Conservation (phyloP, 2,888 invertebrate species). For the Lochmaea capreae region DNA sequence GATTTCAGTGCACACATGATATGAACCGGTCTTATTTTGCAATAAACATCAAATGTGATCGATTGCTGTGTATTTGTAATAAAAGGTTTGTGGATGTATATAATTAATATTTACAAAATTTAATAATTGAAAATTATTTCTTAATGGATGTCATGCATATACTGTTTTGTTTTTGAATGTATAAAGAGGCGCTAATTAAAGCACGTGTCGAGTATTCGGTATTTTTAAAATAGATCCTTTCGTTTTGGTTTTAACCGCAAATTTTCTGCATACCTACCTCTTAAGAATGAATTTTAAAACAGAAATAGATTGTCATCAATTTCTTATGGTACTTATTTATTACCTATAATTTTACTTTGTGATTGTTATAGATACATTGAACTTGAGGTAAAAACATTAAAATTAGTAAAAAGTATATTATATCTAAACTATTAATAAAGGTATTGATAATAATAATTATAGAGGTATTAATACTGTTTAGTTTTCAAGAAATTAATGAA, state of each 20-base stretch:
- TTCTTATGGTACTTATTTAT: neutral
- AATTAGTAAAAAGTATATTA: neutral
- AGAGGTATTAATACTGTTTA: too few relatives aligned
- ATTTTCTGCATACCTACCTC: slow-evolving; percentile 23
- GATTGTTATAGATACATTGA: neutral
- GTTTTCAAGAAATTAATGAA: too few relatives aligned
- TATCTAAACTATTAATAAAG: too few relatives aligned
- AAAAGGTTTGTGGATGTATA: slow-evolving; percentile 36
- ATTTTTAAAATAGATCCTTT: slow-evolving; percentile 27
- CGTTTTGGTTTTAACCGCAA: slow-evolving; percentile 5
- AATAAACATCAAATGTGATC: slow-evolving; percentile 42
- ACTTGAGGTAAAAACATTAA: neutral
- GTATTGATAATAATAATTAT: too few relatives aligned
- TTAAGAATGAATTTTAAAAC: neutral
- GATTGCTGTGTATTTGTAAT: slow-evolving; percentile 37
- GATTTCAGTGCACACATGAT: slow-evolving; percentile 42
- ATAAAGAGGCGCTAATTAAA: slow-evolving; percentile 13
- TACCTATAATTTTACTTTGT: neutral
- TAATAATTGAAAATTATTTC: neutral
- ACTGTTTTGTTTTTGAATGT: slow-evolving; percentile 15
- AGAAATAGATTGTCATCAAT: slow-evolving; percentile 5
- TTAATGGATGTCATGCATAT: neutral
- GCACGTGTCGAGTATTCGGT: slow-evolving; percentile 18
- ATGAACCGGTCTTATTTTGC: slow-evolving; percentile 44
- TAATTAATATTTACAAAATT: slow-evolving; percentile 15